Evolutionary conservation across 2,113 vertebrate genomes (phyloP).

Genomic region (Alligator mississippiensis): DNA sequence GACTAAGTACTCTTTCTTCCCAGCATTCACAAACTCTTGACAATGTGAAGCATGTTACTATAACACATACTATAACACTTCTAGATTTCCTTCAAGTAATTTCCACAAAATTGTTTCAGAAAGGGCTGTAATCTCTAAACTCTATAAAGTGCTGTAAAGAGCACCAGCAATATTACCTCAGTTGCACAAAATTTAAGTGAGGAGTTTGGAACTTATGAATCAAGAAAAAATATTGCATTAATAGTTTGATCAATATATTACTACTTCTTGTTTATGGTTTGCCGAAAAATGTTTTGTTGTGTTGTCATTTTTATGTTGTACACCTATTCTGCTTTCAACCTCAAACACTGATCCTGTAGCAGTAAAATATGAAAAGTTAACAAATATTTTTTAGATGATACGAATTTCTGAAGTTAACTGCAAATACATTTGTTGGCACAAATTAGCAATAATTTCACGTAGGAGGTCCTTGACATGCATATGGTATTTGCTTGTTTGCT

Average conservation of each 20-base stretch:
- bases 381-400: too few relatives aligned
- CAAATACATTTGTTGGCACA: constrained; percentile 25
- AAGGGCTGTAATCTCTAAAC: not conserved
- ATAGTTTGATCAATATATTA: too few relatives aligned
- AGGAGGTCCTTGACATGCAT: not conserved
- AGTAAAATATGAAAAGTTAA: too few relatives aligned
- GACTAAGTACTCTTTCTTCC: not conserved
- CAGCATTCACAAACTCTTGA: not conserved
- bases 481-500: not conserved
- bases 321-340: not conserved
- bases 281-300: not conserved
- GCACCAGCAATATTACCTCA: not conserved
- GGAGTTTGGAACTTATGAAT: too few relatives aligned
- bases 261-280: too few relatives aligned
- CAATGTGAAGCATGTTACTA: not conserved
- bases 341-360: too few relatives aligned
- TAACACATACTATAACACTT: not conserved
- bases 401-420: not conserved
- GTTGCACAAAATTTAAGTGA: not conserved
- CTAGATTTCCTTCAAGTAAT: not conserved
- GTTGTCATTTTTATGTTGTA: not conserved
- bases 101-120: not conserved
- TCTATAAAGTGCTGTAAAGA: not conserved
- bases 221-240: too few relatives aligned
- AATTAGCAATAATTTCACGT: constrained; percentile 23